phyloP scores from a whole-genome alignment of 2,797 vertebrate species.

The Pangasius macronema region DNA sequence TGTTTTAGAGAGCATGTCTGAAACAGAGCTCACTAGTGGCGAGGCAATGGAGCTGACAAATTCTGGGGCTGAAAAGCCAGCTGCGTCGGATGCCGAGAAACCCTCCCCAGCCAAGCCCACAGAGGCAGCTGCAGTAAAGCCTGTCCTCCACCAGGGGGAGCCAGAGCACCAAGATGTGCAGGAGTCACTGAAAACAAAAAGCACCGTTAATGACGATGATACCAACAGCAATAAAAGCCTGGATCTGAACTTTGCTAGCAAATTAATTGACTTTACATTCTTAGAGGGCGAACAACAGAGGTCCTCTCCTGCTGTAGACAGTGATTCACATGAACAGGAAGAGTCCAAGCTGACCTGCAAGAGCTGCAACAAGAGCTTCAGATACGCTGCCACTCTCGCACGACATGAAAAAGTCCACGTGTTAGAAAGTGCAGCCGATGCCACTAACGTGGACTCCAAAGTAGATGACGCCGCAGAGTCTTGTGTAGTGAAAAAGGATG shows the following conservation, averaged over 20 bases:
- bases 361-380: conserved; percentile 90
- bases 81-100: conserved; percentile 53
- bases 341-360: conserved; percentile 84
- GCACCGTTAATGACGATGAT: conserved; percentile 79
- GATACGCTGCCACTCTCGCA: conserved; percentile 86
- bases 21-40: conserved; percentile 71
- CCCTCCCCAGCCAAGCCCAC: conserved; percentile 54
- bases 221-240: conserved; percentile 91
- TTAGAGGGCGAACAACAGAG: conserved; percentile 70
- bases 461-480: conserved; percentile 30
- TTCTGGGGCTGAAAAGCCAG: conserved; percentile 62
- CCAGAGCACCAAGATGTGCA: conserved; percentile 14
- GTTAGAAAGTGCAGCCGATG: conserved; percentile 68
- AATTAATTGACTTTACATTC: conserved; percentile 92
- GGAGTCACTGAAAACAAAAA: conserved; percentile 62
- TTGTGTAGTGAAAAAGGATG: conserved; percentile 56
- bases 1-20: conserved; percentile 83
- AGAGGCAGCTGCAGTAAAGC: conserved; percentile 45
- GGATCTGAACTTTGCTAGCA: conserved; percentile 92
- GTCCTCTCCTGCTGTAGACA: conserved; percentile 47
- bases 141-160: conserved; percentile 31
- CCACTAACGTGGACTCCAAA: conserved; percentile 58
- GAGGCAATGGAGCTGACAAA: conserved; percentile 80
- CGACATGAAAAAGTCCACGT: conserved; percentile 89
- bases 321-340: conserved; percentile 61